Conservation (phyloP, 1,140 invertebrate genomes). For the Solen grandis region DNA sequence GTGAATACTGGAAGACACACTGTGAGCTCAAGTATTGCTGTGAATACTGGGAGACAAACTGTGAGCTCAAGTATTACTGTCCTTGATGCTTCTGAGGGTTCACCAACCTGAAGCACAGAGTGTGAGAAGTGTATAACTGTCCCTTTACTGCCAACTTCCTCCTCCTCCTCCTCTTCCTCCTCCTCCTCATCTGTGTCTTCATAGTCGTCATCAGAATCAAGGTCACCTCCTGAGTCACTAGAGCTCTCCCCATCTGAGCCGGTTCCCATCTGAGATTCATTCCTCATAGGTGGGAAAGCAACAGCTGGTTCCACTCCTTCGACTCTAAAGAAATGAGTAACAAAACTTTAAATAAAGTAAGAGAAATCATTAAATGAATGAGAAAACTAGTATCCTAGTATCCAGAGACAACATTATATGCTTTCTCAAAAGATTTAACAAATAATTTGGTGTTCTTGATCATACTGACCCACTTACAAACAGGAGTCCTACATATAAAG, state of each 20-base stretch:
- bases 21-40: too few species aligned
- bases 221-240: constrained; percentile 21
- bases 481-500: too few species aligned
- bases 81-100: not conserved
- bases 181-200: not conserved
- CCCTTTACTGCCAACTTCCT: constrained; percentile 23
- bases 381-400: not conserved
- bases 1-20: too few species aligned
- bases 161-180: not conserved
- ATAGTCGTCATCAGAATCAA: constrained; percentile 45
- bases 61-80: not conserved
- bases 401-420: too few species aligned
- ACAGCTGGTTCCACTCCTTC: not conserved
- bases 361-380: not conserved
- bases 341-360: not conserved
- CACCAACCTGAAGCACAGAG: not conserved
- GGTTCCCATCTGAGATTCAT: not conserved
- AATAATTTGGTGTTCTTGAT: too few species aligned
- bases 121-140: constrained; percentile 32
- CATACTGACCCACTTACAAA: too few species aligned
- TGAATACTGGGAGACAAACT: too few species aligned
- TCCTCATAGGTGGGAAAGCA: not conserved
- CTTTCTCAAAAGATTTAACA: too few species aligned
- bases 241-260: not conserved
- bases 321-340: not conserved